These are phyloP conservation scores for Pelvicachromis taeniatus DNA, from an alignment of 2,113 vertebrate species.

Conservation along the genomic window DNA sequence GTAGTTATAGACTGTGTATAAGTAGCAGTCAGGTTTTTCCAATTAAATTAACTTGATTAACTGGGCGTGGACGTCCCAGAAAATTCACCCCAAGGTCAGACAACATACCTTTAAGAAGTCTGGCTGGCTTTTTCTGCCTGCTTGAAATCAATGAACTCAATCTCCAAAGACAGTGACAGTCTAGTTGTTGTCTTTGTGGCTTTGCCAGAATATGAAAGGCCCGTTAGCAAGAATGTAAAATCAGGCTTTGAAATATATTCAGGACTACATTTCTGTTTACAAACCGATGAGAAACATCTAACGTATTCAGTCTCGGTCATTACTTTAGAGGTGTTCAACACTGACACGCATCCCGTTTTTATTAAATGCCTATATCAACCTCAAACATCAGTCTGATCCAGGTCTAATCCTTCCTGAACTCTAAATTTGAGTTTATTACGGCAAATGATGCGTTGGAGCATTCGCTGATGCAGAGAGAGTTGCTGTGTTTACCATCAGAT, in stretches of 20 bases:
- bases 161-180: background rate
- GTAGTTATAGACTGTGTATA: background rate
- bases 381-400: background rate
- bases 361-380: background rate
- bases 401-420: background rate
- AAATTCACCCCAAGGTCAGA: background rate
- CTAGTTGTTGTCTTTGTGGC: background rate
- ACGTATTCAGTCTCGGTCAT: background rate
- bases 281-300: background rate
- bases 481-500: constrained; percentile 24
- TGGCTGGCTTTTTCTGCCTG: background rate
- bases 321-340: background rate
- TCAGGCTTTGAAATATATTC: background rate
- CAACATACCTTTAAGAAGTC: background rate
- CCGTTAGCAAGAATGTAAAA: background rate
- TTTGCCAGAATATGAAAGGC: background rate
- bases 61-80: background rate
- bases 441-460: background rate
- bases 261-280: background rate
- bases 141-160: background rate
- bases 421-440: background rate
- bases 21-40: background rate
- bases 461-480: background rate
- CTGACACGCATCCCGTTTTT: background rate
- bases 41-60: background rate